phyloP scores from a whole-genome alignment of 2,888 invertebrate species.

The Agriopis marginaria region DNA sequence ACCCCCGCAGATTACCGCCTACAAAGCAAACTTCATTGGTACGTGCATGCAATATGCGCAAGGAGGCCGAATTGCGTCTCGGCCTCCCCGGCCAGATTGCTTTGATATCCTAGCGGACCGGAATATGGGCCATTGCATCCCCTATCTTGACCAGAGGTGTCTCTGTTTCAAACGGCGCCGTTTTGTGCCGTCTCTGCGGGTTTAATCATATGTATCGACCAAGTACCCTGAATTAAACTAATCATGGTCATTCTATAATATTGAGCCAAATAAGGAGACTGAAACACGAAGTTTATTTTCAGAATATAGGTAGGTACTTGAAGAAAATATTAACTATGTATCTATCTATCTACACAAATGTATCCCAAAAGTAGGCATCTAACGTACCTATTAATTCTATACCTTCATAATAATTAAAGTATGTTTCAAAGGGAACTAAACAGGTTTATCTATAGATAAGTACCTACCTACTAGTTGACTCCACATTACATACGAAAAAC shows the following conservation, averaged over 20 bases:
- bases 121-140: constrained; percentile 71
- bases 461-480: background rate
- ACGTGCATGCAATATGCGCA: constrained; percentile 87
- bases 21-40: constrained; percentile 86
- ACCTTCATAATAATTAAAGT: no score
- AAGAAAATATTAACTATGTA: no score
- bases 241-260: background rate
- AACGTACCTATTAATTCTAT: no score
- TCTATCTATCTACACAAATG: no score
- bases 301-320: no score
- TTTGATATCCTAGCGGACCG: constrained; percentile 75
- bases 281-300: no score
- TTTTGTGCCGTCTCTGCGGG: constrained; percentile 51
- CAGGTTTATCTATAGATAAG: background rate
- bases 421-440: no score
- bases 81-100: constrained; percentile 73
- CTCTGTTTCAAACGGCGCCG: constrained; percentile 61
- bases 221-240: constrained; percentile 22
- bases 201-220: constrained; percentile 74
- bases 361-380: background rate
- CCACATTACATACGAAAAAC: background rate
- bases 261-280: no score
- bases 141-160: constrained; percentile 70
- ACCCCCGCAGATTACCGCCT: constrained; percentile 85
- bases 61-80: constrained; percentile 83